A percentile compares a stretch with the other conserved stretches of the same genome.
phyloP scores from a whole-genome alignment of 1,140 invertebrate species.

The Aphelinus atriplicis region DNA sequence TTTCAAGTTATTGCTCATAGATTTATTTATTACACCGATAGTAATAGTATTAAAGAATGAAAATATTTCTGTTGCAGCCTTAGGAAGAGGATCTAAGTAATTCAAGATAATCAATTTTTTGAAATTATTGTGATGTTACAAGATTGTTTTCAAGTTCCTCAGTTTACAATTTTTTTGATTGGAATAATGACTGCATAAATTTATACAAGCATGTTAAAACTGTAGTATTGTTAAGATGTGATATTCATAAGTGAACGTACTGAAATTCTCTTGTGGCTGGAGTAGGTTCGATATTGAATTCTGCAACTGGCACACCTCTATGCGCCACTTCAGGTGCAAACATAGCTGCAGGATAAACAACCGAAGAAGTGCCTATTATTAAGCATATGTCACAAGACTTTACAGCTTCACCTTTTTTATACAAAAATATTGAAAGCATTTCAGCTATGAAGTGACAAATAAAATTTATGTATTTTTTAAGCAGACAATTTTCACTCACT shows the following conservation, averaged over 20 bases:
- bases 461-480: slow-evolving; percentile 28
- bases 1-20: too few relatives aligned
- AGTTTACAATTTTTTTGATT: too few relatives aligned
- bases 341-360: slow-evolving; percentile 94
- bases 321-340: slow-evolving; percentile 84
- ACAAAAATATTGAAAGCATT: not conserved
- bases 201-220: not conserved
- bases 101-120: too few relatives aligned
- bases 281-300: slow-evolving; percentile 89
- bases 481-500: slow-evolving; percentile 63
- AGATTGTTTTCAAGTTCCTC: too few relatives aligned
- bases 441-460: slow-evolving; percentile 25
- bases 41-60: slow-evolving; percentile 32
- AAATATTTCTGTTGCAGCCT: slow-evolving; percentile 37
- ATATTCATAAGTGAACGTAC: slow-evolving; percentile 59
- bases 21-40: slow-evolving; percentile 22
- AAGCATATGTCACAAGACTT: slow-evolving; percentile 83
- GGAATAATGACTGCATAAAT: too few relatives aligned
- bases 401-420: slow-evolving; percentile 69
- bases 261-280: slow-evolving; percentile 76
- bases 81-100: slow-evolving; percentile 12
- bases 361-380: slow-evolving; percentile 86
- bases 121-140: too few relatives aligned
- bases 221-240: too few relatives aligned
- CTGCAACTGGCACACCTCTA: slow-evolving; percentile 83